phyloP scores from a whole-genome alignment of 1,140 invertebrate genomes.

The Micrasema minimum region DNA sequence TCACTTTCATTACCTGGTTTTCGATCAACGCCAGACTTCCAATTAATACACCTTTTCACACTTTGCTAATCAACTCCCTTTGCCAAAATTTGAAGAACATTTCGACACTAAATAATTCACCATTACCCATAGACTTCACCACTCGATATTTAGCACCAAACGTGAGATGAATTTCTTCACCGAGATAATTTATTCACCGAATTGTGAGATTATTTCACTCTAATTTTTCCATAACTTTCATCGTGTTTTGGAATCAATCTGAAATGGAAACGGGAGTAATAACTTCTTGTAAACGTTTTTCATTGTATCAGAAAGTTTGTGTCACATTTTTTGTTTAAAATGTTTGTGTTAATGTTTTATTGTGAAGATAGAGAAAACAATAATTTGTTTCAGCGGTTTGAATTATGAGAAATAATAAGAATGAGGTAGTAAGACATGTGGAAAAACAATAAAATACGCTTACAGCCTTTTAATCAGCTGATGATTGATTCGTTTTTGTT shows the following conservation, averaged over 20 bases:
- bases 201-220: not conserved
- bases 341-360: no score
- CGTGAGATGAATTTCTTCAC: not conserved
- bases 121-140: not conserved
- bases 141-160: not conserved
- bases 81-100: not conserved
- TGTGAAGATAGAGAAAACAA: no score
- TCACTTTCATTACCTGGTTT: no score
- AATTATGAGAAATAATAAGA: no score
- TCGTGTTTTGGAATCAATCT: constrained; percentile 26
- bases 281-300: constrained; percentile 18
- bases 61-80: not conserved
- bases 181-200: constrained; percentile 9
- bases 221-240: not conserved
- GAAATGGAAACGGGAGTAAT: constrained; percentile 1
- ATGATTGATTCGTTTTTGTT: no score
- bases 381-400: no score
- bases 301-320: constrained; percentile 4
- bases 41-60: not conserved
- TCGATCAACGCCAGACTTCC: no score
- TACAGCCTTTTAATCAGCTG: no score
- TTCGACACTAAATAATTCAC: not conserved
- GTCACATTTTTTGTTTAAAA: constrained; percentile 1
- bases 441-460: no score
- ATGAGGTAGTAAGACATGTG: no score